Base-by-base conservation (phyloP, 1,140 invertebrate species). In the Chironomus tepperi region DNA sequence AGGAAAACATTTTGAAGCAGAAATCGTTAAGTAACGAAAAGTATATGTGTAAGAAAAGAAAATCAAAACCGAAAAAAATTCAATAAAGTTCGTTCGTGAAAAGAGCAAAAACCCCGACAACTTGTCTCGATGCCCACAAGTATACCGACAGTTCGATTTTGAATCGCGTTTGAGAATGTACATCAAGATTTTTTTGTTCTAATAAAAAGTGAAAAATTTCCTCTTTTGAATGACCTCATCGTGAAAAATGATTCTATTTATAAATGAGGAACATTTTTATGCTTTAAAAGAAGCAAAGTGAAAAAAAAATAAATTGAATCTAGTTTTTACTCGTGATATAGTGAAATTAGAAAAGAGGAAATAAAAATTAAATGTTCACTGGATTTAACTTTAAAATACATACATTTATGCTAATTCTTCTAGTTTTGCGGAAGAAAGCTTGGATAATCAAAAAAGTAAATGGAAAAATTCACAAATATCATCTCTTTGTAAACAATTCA, bases 81-180 rank as follows among this genome's bases (percentile, higher is more conserved):
- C 12, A 57, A 57, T 57, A n/a, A 57, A 8, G 12, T 57, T 57
- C 47, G 47, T 57, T 57, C 47, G 47, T 57, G 47, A 57, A 57
- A 57, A n/a, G 65, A 70, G 65, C n/a, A 70, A 19, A 70, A 70
- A 70, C n/a, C 65, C 65, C 65, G 65, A 70, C 65, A 70, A 70
- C 16, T 70, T 70, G 65, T 70, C 65, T 70, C 65, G 18, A 70
- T 21, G 65, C 16, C 19, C 16, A 19, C 9, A 70, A 70, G 65
- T 57, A 57, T 12, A 57, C 47, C 47, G 65, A 18, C 65, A 70
- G 65, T 70, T 70, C 16, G 19, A 21, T 19, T 70, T 70, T 70
- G 65, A 21, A 70, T 70, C 65, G 65, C 65, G 65, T 9, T 16
- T 70, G 65, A 70, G 65, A 70, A 70, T 21, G 65, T 70, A 18